phyloP scores from a whole-genome alignment of 2,888 invertebrate genomes.

The Dicycla oo region DNA sequence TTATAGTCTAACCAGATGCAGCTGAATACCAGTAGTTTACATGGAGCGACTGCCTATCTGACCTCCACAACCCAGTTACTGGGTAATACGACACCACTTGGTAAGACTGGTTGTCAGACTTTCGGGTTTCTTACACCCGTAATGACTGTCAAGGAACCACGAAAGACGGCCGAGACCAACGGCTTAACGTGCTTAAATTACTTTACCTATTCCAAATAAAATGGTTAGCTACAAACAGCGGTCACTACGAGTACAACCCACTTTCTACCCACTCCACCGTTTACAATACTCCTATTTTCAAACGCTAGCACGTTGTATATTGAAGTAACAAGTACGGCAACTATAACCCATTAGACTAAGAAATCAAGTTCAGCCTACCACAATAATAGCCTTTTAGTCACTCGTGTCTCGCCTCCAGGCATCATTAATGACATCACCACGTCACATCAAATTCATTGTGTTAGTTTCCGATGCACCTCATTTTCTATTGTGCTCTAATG shows the following conservation, averaged over 20 bases:
- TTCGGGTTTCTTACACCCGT: too few species aligned
- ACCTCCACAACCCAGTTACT: too few species aligned
- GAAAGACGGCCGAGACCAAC: too few species aligned
- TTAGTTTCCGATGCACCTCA: conserved; percentile 46
- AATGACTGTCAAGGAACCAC: too few species aligned
- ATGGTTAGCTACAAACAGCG: background rate
- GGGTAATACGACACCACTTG: too few species aligned
- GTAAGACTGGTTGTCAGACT: too few species aligned
- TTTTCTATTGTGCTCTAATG: conserved; percentile 56
- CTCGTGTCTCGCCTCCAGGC: conserved; percentile 17
- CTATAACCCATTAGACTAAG: background rate
- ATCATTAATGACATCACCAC: conserved; percentile 24
- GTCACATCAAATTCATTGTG: conserved; percentile 47
- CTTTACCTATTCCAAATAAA: background rate
- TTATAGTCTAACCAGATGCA: too few species aligned
- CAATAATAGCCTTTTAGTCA: conserved; percentile 2
- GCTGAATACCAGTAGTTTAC: too few species aligned
- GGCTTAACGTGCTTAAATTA: too few species aligned
- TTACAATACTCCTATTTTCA: background rate
- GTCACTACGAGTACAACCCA: background rate
- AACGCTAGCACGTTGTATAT: background rate
- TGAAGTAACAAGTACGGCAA: background rate
- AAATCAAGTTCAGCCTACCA: conserved; percentile 28
- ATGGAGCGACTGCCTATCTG: too few species aligned
- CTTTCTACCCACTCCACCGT: background rate